phyloP scores from a whole-genome alignment of 2,113 vertebrate genomes.

The Carollia perspicillata region DNA sequence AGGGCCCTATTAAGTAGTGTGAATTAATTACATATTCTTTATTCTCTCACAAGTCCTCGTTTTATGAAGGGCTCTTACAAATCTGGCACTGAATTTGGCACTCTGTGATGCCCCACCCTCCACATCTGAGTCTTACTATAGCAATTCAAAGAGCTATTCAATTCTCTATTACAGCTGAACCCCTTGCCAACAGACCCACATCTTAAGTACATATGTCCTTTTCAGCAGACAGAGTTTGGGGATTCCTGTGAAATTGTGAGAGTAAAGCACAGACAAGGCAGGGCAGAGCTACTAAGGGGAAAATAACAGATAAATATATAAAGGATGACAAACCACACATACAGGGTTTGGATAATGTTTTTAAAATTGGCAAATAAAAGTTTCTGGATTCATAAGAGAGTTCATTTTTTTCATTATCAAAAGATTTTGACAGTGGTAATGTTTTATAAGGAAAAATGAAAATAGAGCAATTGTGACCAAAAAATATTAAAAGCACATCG shows the following conservation, averaged over 20 bases:
- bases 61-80: constrained; percentile 32
- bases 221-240: constrained; percentile 43
- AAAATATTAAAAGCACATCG: neutral
- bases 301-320: neutral
- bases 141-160: constrained; percentile 60
- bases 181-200: constrained; percentile 2
- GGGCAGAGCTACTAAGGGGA: neutral
- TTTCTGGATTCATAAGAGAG: neutral
- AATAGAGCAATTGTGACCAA: neutral
- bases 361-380: neutral
- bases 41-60: constrained; percentile 17
- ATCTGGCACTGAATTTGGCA: constrained; percentile 38
- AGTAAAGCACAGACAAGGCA: neutral
- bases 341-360: neutral
- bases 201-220: constrained; percentile 16
- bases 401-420: neutral
- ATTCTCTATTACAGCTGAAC: neutral
- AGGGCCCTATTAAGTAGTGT: neutral
- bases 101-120: neutral
- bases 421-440: neutral
- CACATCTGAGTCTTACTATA: constrained; percentile 23
- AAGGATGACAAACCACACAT: neutral
- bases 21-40: constrained; percentile 43
- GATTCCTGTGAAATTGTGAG: neutral
- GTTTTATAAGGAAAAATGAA: constrained; percentile 9